Conservation (phyloP, 2,113 vertebrate species). For the Muntiacus muntjak region DNA sequence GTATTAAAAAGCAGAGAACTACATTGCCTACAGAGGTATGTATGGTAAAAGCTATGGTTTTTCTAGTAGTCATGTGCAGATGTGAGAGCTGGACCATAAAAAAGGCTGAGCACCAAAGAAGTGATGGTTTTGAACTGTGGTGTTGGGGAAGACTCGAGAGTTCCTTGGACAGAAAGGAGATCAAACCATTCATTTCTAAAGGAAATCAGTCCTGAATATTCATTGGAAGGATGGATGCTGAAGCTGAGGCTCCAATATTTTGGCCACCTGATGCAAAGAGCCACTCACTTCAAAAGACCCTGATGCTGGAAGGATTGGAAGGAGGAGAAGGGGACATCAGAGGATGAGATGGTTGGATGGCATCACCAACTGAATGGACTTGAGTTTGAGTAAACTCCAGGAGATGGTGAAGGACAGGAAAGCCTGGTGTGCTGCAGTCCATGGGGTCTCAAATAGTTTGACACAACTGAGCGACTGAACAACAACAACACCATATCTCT, state of each 20-base stretch:
- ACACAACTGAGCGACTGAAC: background rate
- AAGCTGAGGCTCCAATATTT: background rate
- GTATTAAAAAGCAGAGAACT: background rate
- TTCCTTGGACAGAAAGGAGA: background rate
- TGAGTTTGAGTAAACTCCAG: too few relatives aligned
- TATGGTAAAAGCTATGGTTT: background rate
- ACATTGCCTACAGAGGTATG: fast-evolving
- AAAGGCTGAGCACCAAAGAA: background rate
- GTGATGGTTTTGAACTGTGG: background rate
- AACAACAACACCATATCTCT: background rate
- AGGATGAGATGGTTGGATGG: too few relatives aligned
- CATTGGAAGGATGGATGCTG: background rate
- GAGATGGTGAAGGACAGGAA: too few relatives aligned
- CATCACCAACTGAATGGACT: too few relatives aligned
- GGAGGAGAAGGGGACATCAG: too few relatives aligned
- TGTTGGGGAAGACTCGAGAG: background rate
- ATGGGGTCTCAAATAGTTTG: background rate
- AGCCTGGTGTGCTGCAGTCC: background rate
- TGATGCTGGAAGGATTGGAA: background rate
- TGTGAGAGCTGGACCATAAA: background rate
- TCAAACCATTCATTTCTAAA: background rate
- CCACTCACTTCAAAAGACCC: background rate
- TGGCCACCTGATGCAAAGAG: background rate
- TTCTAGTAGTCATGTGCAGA: background rate
- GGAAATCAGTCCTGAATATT: background rate